A percentile compares a stretch with the other conserved stretches of the same genome.
phyloP scores from a whole-genome alignment of 2,113 vertebrate genomes.

The Dasyornis broadbenti region DNA sequence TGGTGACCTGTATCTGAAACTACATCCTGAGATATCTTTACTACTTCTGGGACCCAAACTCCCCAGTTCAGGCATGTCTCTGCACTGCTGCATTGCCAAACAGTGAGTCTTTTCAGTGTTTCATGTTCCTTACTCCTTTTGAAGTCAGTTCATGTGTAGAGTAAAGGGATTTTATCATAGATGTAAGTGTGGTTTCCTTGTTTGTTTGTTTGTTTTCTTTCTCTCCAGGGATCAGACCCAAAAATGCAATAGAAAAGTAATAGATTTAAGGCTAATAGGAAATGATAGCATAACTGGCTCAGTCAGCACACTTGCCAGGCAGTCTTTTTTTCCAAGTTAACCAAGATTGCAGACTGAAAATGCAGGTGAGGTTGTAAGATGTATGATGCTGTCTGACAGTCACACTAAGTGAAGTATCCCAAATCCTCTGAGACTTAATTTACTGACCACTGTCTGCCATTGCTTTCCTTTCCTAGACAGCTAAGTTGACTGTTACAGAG shows the following conservation, averaged over 20 bases:
- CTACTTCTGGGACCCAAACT: neutral
- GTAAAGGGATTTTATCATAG: neutral
- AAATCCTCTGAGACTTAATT: constrained; percentile 22
- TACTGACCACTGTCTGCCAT: neutral
- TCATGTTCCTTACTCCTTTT: neutral
- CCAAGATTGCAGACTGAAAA: neutral
- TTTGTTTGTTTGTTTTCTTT: neutral
- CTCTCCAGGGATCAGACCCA: neutral
- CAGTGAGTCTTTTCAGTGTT: neutral
- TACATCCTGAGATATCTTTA: neutral
- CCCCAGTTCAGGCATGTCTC: neutral
- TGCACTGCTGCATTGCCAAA: neutral
- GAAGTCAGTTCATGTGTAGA: neutral
- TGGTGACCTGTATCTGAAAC: neutral
- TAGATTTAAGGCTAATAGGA: neutral
- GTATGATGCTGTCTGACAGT: neutral
- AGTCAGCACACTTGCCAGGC: neutral
- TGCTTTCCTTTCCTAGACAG: neutral
- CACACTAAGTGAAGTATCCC: neutral
- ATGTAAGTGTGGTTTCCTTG: neutral
- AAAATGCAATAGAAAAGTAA: neutral
- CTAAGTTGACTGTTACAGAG: neutral
- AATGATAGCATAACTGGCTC: neutral
- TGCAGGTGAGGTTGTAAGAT: neutral
- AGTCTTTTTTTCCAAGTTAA: neutral